These are phyloP conservation scores for Neopelma chrysocephalum DNA, from an alignment of 2,797 vertebrate species.

Conservation along the genomic window DNA sequence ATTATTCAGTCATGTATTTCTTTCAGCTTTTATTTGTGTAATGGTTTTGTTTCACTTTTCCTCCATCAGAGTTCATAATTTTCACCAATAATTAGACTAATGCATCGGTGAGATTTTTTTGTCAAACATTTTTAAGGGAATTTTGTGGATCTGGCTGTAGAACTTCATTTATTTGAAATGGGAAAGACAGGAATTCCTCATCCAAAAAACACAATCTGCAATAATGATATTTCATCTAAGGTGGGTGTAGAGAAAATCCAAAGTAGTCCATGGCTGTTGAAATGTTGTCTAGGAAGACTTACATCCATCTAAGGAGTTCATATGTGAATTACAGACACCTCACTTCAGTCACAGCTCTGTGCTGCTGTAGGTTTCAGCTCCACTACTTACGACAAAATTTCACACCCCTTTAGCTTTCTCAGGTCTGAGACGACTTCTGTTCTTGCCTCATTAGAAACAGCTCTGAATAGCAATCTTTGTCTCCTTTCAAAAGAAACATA, in stretches of 20 bases:
- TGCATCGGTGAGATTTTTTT: neutral
- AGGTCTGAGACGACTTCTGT: neutral
- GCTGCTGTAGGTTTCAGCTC: neutral
- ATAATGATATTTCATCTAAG: neutral
- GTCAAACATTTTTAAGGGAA: neutral
- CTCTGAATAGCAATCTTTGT: neutral
- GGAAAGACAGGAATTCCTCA: neutral
- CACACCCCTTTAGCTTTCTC: neutral
- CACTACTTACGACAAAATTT: neutral
- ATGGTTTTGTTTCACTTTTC: neutral
- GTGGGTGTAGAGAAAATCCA: neutral
- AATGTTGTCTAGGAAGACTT: neutral
- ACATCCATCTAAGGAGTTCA: neutral
- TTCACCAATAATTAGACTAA: neutral
- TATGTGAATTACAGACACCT: neutral
- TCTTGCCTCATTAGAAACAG: constrained; percentile 1
- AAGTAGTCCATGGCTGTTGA: neutral
- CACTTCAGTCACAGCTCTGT: neutral
- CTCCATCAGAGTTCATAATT: neutral
- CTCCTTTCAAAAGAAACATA: neutral
- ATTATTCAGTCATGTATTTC: neutral
- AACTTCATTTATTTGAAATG: neutral
- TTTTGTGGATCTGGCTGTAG: neutral
- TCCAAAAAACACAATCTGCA: neutral
- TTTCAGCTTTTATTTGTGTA: neutral